Evolutionary conservation across 2,797 vertebrate genomes (phyloP), one percentile per base, ranked within the genome.

Genomic region (Liasis olivaceus): DNA sequence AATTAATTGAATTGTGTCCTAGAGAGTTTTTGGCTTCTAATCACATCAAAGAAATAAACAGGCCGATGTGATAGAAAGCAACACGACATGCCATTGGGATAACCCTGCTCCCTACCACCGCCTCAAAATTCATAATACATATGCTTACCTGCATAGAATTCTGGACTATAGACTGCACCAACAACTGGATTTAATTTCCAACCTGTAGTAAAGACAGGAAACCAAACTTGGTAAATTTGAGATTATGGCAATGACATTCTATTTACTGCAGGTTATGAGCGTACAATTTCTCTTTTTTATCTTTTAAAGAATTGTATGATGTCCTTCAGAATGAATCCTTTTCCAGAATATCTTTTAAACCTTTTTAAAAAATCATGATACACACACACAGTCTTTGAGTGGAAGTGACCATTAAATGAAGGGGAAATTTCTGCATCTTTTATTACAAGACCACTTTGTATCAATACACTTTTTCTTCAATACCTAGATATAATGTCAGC

Each of bases 151-250:
- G 99, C 99, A 99, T 99, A 99, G 98, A 99, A 99, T 97, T 99
- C 99, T 95, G 99, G 99, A 97, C 98, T 99, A 98, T 99, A 99
- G 97, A 99, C 99, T 93, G 99, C 98, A 96, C 99, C 99, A 96
- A 99, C 98, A 96, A 99, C 99, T 98, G 99, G 99, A 98, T 99
- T 99, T 97, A 99, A 98, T 98, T 99, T 99, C 99, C 98, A 99
- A 98, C 99, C 99, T 99, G 97, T 88, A 97, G 96, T 28, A 97
- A 97, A 98, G 12, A 97, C 24, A 97, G 77, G 96, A 96, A 95
- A 93, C 94, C 59, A 93, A 56, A 94, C 90, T 0, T 94, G 28
- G 72, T 81, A 47, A 81, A 47, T 81, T 47, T 47, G 72, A 81
- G 47, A 22, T 81, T 47, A 47, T 24, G 42, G 42, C 20, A 47